Conservation (phyloP, 1,140 invertebrate species). For the Drosophila nikananu region DNA sequence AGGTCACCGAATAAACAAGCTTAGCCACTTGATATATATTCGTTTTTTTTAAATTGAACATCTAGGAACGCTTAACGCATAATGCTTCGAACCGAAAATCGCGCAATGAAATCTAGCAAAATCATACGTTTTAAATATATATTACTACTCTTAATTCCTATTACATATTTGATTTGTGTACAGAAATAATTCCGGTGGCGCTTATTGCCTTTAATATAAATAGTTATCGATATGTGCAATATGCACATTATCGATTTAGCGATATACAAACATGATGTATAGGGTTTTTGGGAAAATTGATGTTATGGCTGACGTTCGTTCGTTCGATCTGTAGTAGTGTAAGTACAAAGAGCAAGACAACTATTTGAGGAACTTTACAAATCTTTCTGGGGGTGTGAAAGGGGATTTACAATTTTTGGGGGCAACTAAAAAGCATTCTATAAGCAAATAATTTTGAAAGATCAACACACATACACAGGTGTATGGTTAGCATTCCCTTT, state of each 20-base stretch:
- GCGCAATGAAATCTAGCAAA: constrained; percentile 11
- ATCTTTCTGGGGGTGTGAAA: neutral
- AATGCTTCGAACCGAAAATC: constrained; percentile 10
- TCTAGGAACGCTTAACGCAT: constrained; percentile 64
- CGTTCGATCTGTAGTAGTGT: neutral
- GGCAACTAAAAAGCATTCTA: neutral
- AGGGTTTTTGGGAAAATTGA: neutral
- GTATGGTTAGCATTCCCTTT: neutral
- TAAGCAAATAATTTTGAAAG: constrained; percentile 21
- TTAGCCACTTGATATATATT: constrained; percentile 1
- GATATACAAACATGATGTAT: constrained; percentile 4
- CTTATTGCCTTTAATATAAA: constrained; percentile 32
- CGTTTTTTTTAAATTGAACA: constrained; percentile 34
- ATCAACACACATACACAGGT: constrained; percentile 11
- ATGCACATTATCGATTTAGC: constrained; percentile 1
- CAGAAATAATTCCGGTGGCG: constrained; percentile 36
- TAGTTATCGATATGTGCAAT: constrained; percentile 37
- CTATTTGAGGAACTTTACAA: constrained; percentile 44
- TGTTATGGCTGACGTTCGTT: constrained; percentile 24
- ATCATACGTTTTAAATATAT: constrained; percentile 24
- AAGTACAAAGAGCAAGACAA: constrained; percentile 37
- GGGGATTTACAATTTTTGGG: constrained; percentile 1
- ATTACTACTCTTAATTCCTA: constrained; percentile 33
- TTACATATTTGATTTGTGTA: constrained; percentile 51
- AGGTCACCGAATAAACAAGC: constrained; percentile 2